Evolutionary conservation across 2,797 vertebrate species (phyloP).

Genomic region (Vespertilio murinus): DNA sequence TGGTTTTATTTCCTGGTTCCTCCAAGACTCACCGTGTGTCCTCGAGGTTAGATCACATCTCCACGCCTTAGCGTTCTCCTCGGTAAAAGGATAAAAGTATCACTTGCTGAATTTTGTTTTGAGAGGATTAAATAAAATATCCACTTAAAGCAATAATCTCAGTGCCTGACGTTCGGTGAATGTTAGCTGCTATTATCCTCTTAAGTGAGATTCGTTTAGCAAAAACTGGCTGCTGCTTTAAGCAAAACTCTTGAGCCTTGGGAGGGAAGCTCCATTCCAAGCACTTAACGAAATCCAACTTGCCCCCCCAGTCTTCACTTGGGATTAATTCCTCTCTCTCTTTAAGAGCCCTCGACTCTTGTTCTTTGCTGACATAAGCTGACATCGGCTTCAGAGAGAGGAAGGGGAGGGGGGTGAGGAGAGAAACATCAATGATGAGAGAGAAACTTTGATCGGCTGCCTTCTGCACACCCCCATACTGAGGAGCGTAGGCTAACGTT

Average conservation of each 20-base stretch:
- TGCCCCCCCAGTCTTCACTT: neutral
- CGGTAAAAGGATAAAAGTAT: neutral
- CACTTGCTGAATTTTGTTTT: neutral
- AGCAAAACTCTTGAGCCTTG: neutral
- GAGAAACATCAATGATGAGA: too few relatives aligned
- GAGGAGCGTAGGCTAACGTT: neutral
- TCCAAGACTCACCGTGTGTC: neutral
- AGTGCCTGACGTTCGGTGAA: neutral
- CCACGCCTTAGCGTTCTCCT: neutral
- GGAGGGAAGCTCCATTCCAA: neutral
- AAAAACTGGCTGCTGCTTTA: neutral
- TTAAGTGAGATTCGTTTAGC: neutral
- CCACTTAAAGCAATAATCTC: neutral
- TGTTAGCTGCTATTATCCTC: neutral
- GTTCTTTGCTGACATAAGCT: neutral
- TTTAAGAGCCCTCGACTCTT: neutral
- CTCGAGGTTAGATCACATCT: neutral
- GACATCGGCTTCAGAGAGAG: neutral
- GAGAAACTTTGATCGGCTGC: too few relatives aligned
- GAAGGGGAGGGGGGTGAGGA: too few relatives aligned
- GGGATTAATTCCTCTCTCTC: neutral
- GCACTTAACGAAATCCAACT: neutral
- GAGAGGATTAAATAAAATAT: neutral
- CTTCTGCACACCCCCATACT: too few relatives aligned
- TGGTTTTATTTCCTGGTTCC: neutral